A percentile compares a stretch with the other conserved stretches of the same genome.
Evolutionary conservation across 2,797 vertebrate genomes (phyloP).

Genomic region (Petrocephalus schoutedeni): DNA sequence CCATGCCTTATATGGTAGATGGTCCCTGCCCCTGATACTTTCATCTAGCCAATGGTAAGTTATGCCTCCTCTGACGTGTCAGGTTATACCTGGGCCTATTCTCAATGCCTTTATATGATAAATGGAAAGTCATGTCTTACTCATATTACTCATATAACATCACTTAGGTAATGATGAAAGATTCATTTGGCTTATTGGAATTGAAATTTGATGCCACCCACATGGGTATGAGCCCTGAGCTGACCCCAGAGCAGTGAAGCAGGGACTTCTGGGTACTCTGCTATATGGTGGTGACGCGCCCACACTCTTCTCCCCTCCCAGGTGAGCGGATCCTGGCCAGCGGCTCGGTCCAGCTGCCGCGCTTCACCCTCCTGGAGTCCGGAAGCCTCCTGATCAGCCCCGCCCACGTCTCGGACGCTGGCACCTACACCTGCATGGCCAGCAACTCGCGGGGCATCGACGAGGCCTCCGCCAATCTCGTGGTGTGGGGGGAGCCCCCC

Average conservation of each 20-base stretch:
- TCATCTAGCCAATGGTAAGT: background rate
- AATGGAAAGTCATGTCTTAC: background rate
- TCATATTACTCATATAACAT: background rate
- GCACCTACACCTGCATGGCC: slow-evolving; percentile 88
- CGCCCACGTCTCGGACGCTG: slow-evolving; percentile 78
- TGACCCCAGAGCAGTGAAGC: background rate
- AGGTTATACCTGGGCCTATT: no score
- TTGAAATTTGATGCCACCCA: background rate
- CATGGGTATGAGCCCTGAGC: background rate
- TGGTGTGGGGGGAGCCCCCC: slow-evolving; percentile 80
- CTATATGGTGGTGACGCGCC: background rate
- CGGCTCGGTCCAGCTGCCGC: slow-evolving; percentile 86
- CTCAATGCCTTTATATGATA: background rate
- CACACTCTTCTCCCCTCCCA: slow-evolving; percentile 39
- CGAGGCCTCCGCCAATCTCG: slow-evolving; percentile 81
- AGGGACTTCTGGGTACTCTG: background rate
- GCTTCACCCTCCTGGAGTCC: slow-evolving; percentile 90
- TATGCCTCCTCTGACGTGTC: background rate
- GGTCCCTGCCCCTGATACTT: no score
- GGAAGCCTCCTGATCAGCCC: slow-evolving; percentile 90
- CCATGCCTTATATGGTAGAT: background rate
- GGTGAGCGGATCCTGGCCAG: slow-evolving; percentile 88
- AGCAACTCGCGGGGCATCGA: slow-evolving; percentile 92
- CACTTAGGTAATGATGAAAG: background rate
- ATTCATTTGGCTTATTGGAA: background rate